Evolutionary conservation across 2,888 invertebrate species (phyloP), one percentile per base, ranked within the genome.

Genomic region (Choristoneura rosaceana): DNA sequence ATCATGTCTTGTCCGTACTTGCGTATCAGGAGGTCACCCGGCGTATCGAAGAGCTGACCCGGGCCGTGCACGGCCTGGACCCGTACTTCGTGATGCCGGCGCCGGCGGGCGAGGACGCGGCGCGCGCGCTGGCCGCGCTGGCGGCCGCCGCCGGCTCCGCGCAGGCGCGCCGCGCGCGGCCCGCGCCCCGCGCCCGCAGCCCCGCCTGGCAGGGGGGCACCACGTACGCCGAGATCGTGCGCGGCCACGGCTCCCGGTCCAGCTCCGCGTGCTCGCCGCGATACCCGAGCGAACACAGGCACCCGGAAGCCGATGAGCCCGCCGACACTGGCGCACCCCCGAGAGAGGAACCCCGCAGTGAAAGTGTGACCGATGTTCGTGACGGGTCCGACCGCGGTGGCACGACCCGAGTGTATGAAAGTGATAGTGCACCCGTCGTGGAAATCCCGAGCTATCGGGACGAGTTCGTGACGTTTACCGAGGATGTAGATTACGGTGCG

Each of bases 221-320:
- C 63, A 96, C 97, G 62, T 98, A 97, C 87, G 97, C 98, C 63
- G 97, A 97, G 89, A 96, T 98, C 76, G 95, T 97, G 74, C 95
- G 96, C 79, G 97, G 97, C 92, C 82, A 83, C 76, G 83, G 85
- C 83, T 90, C 90, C 60, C 83, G 93, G 76, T 90, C 92, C 74
- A 87, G 89, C 82, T 88, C 93, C 63, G 82, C 84, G 14, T 82
- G 84, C 73, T 86, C 87, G 77, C 84, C 78, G 75, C 45, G 84
- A 77, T 76, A 74, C 34, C 76, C 74, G 62, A 74, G 76, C 73
- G 77, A 73, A 77, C 84, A 79, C 76, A 81, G 80, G 80, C 79
- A 69, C 10, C 50, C 74, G 41, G 69, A 78, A 65, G 71, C 65
- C 55, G 75, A 70, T 14, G 74, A 74, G 70, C 65, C 69, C 75